phyloP scores from a whole-genome alignment of 2,888 invertebrate genomes.

The Odontocerum albicorne region DNA sequence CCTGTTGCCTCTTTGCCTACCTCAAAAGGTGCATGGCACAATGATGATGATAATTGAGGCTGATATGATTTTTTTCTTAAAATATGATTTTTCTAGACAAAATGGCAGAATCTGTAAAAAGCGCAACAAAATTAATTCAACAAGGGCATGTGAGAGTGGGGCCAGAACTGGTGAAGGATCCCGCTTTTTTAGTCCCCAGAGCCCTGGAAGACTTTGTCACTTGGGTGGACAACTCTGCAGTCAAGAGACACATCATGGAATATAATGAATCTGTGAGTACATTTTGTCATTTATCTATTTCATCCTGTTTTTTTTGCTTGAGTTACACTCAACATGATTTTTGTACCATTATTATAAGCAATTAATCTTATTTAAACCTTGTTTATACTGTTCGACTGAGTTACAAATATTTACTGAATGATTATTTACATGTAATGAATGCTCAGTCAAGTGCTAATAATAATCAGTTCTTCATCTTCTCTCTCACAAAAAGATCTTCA shows the following conservation, averaged over 20 bases:
- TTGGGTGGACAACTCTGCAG: slow-evolving; percentile 95
- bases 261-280: slow-evolving; percentile 78
- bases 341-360: neutral
- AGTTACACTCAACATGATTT: neutral
- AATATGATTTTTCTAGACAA: slow-evolving; percentile 57
- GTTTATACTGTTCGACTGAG: no score
- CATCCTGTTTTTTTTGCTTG: neutral
- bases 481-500: no score
- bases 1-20: neutral
- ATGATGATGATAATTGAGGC: neutral
- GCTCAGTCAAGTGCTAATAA: no score
- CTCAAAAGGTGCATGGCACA: no score
- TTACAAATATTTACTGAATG: no score
- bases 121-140: slow-evolving; percentile 87
- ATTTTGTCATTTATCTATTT: neutral
- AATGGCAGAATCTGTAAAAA: slow-evolving; percentile 86
- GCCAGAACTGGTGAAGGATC: slow-evolving; percentile 92
- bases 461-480: no score
- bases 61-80: no score
- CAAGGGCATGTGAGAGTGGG: slow-evolving; percentile 98
- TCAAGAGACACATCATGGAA: slow-evolving; percentile 83
- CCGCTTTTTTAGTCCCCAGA: slow-evolving; percentile 92
- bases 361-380: no score
- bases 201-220: slow-evolving; percentile 96
- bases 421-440: no score